Conservation (phyloP, 2,888 invertebrate genomes). For the Allolobophora icterica region DNA sequence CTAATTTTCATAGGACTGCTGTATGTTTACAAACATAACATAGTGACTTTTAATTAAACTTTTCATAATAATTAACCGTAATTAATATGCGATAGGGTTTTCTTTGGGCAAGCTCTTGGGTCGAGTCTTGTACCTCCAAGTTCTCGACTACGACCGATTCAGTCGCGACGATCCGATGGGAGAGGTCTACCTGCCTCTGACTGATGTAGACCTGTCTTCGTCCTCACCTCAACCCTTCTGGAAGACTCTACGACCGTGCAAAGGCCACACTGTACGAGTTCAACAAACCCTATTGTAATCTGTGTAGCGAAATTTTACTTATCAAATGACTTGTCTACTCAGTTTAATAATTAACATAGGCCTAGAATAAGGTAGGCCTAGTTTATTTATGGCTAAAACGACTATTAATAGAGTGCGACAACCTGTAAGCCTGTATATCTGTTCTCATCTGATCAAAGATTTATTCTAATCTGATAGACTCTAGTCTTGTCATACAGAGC, state of each 20-base stretch:
- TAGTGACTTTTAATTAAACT: neutral
- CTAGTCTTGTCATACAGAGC: neutral
- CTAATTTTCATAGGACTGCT: neutral
- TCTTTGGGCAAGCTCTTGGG: neutral
- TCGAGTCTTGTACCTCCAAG: neutral
- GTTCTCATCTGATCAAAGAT: neutral
- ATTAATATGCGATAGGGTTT: neutral
- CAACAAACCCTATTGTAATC: neutral
- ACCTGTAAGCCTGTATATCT: no score
- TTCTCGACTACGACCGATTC: slow-evolving; percentile 6
- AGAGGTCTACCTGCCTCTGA: neutral
- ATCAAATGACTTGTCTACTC: no score
- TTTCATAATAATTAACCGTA: neutral
- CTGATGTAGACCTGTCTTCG: neutral
- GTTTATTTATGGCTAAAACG: no score
- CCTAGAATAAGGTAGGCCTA: no score
- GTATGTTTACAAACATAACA: neutral
- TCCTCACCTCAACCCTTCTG: neutral
- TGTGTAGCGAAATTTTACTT: no score
- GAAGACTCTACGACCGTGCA: neutral
- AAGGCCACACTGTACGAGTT: neutral
- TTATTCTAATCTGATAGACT: neutral
- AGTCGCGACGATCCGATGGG: neutral
- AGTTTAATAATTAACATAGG: no score
- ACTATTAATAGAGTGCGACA: no score